Base-by-base conservation (phyloP, 1,140 invertebrate genomes). In the Drosophila bocqueti region DNA sequence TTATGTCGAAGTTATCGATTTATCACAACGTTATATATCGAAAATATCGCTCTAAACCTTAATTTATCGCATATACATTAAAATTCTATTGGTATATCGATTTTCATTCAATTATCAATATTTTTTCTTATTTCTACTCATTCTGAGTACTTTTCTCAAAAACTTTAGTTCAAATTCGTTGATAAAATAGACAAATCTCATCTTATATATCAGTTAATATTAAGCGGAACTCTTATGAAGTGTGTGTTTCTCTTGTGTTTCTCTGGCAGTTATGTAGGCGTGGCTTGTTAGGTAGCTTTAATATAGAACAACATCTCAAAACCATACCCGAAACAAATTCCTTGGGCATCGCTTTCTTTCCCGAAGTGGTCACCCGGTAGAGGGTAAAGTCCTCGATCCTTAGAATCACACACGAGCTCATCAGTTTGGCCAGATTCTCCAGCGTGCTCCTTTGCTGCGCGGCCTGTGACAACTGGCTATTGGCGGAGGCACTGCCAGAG, bases 401-500 rank as follows among this genome's bases (percentile, higher is more conserved):
- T 29, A 99, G 93, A 29, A 99, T 95, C 18, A 98, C 95, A 93
- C 98, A 99, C 13, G 97, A 96, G 7, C 97, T 98, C 96, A 99
- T 98, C 40, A 99, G 92, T 93, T 98, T 98, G 4, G 96, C 95
- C 43, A 97, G 93, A 91, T 97, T 96, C 64, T 95, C 94, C 6
- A 96, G 92, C 24, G 97, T 95, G 63, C 95, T 94, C 64, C 95
- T 95, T 83, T 96, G 96, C 1, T 96, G 95, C 2, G 95, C 94
- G 0, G 83, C 74, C 55, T 92, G 87, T 3, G 77, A 79, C 2
- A 76, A 34, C 24, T 84, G 79, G 54, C 83, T 92, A 36, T 63
- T 83, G 9, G 90, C 94, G 93, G 91, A 91, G 11, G 79, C 75
- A 34, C 63, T 74, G 3, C 68, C 83, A n/a, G 86, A 85, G 1